Base-by-base conservation (phyloP, 2,888 invertebrate genomes). In the Sesia apiformis region DNA sequence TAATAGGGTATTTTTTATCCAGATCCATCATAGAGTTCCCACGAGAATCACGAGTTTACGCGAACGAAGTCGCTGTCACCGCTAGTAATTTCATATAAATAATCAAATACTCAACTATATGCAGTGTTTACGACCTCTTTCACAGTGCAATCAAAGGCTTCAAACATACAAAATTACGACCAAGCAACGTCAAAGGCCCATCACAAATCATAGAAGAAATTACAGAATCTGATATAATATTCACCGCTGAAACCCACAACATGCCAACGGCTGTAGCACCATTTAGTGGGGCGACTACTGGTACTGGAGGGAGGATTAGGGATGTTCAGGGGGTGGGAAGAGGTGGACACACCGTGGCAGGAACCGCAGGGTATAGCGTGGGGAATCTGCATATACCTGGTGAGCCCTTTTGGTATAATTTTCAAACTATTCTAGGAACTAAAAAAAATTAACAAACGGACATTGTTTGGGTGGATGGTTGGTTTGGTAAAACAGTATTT, bases 191-290 rank as follows among this genome's bases (percentile, higher is more conserved):
- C 3, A 74, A 80, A 49, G 81, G 71, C 0, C 93, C 97, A 0
- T 91, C 93, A 1, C 84, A 87, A 59, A 90, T 96, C 3, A 91
- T 94, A 54, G 76, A 91, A 55, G 82, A 91, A 51, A 73, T 84
- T 6, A 88, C 92, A 0, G 91, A 93, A 8, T 94, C 96, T 0
- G 97, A 99, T 81, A 93, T 99, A 46, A 97, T 98, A 70, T 98
- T 99, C 75, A 99, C 99, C 0, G 99, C 99, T 0, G 99, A 99
- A 88, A 99, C 99, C 0, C 99, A 99, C 82, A 99, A 99, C 78
- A 99, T 99, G 91, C 98, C 98, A 0, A 98, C 98, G 0, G 97
- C 98, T 0, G 98, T 99, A 5, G 97, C 98, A 0, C 98, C 98
- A 0, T 99, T 99, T 65, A 97, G 98, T 82, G 99, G 99, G 0